phyloP scores from a whole-genome alignment of 2,888 invertebrate species.

The Tinea pellionella region DNA sequence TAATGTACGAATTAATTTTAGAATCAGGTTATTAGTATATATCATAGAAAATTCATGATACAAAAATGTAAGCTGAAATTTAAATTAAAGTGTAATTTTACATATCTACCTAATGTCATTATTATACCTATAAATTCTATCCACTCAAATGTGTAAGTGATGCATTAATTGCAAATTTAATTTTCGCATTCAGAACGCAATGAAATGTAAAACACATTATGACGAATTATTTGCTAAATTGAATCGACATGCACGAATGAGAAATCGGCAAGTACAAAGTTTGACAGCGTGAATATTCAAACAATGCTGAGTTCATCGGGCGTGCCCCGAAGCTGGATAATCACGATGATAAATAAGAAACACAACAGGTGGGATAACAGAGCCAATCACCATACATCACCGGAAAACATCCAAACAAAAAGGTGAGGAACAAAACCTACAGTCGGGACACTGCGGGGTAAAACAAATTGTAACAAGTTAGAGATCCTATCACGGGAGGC shows the following conservation, averaged over 20 bases:
- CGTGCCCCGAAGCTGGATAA: constrained; percentile 33
- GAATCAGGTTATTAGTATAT: too few species aligned
- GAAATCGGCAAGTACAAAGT: constrained; percentile 13
- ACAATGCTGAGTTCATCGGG: constrained; percentile 13
- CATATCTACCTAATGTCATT: too few species aligned
- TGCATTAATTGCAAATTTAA: not conserved
- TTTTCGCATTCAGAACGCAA: not conserved
- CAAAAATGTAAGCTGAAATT: too few species aligned
- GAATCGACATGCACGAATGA: constrained; percentile 9
- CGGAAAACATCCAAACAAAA: constrained; percentile 55
- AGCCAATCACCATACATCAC: constrained; percentile 69
- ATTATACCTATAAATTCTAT: not conserved
- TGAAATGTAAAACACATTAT: not conserved
- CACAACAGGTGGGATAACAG: constrained; percentile 53
- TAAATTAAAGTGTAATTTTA: too few species aligned
- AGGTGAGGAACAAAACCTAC: constrained; percentile 41
- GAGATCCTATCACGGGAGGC: constrained; percentile 63
- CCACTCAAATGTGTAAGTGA: too few species aligned
- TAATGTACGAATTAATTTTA: too few species aligned
- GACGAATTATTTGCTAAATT: not conserved
- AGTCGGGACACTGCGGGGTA: constrained; percentile 55
- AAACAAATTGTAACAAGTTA: constrained; percentile 67
- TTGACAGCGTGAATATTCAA: constrained; percentile 10
- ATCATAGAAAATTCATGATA: too few species aligned
- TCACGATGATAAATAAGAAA: constrained; percentile 65